Percentiles rank a stretch among this genome's conserved stretches.
These are phyloP conservation scores for Eupithecia insigniata DNA, from an alignment of 2,888 invertebrate genomes.

Conservation along the genomic window DNA sequence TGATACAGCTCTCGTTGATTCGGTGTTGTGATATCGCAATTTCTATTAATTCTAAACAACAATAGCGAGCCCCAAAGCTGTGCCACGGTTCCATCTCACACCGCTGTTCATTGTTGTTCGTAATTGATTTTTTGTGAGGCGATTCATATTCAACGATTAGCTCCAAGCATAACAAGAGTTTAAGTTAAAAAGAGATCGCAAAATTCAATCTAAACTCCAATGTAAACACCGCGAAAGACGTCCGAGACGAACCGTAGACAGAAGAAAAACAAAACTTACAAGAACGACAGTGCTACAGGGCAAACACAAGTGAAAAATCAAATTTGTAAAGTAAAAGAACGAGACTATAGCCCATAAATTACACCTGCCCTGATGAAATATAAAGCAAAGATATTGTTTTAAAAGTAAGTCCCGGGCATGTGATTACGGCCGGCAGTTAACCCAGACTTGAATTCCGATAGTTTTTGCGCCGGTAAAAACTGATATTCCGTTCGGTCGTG, in stretches of 20 bases:
- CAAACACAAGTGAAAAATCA: constrained; percentile 68
- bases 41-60: constrained; percentile 74
- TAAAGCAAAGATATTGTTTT: constrained; percentile 79
- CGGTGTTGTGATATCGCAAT: constrained; percentile 74
- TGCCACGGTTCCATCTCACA: constrained; percentile 69
- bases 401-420: constrained; percentile 74
- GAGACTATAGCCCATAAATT: constrained; percentile 72
- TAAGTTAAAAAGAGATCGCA: constrained; percentile 62
- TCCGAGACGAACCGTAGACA: constrained; percentile 73
- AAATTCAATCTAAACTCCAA: constrained; percentile 76
- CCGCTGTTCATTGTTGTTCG: constrained; percentile 68
- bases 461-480: constrained; percentile 83
- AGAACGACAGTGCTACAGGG: constrained; percentile 68
- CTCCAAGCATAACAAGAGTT: constrained; percentile 57
- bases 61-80: constrained; percentile 63
- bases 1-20: constrained; percentile 73
- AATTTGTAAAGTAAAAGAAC: constrained; percentile 63
- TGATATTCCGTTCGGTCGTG: constrained; percentile 80
- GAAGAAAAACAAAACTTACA: constrained; percentile 77
- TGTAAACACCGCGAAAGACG: constrained; percentile 71
- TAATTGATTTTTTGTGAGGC: constrained; percentile 74
- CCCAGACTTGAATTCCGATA: constrained; percentile 80
- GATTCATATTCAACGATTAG: constrained; percentile 60
- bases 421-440: constrained; percentile 76
- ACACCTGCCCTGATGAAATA: constrained; percentile 79